Base-by-base conservation (phyloP, 92 coral and sea anemone species). In the Parazoanthus swiftii region DNA sequence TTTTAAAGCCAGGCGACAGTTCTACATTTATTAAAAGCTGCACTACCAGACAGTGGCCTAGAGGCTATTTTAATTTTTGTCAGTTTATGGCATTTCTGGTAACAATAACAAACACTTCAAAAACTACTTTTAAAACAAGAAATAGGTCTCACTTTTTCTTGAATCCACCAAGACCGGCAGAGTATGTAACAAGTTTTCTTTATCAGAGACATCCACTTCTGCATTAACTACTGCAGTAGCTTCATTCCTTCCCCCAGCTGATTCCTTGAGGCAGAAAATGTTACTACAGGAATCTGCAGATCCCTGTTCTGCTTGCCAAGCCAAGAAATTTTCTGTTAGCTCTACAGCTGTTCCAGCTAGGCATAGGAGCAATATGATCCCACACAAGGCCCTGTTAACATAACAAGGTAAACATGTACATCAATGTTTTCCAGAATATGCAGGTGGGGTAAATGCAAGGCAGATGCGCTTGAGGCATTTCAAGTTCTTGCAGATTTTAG, bases 261-360 rank as follows among this genome's bases (percentile, higher is more conserved):
- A 15, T 11, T 26, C 50, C 50, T 33, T 67, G 54, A 65, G 63
- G 78, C 85, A 35, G 83, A 66, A 54, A n/a, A 71, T 58, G 36
- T 78, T 72, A 38, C 80, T n/a, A 50, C 81, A 58, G 37, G 50
- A 33, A 23, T 54, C 44, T 2, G 14, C 33, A 6, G 68, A 29
- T 2, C 26, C 85, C 80, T 20, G 20, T 76, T 81, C 37, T 13
- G 39, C 36, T 58, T 37, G 67, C 37, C 79, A 42, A 68, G 39
- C 38, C 25, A 54, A 15, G 82, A 76, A 81, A 73, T 80, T 81
- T 43, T 85, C 36, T 67, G 82, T 33, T 36, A 93, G 51, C 74
- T 96, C 98, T 23, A 92, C 21, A 29, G 86, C 81, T 2, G 98
- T 96, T 63, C 98, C 98, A 89, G 87, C 81, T 36, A 96, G 90